These are phyloP conservation scores for Zoroaster sp. DNA, from an alignment of 53 echinoderm and acorn worm genomes.

Conservation along the genomic window DNA sequence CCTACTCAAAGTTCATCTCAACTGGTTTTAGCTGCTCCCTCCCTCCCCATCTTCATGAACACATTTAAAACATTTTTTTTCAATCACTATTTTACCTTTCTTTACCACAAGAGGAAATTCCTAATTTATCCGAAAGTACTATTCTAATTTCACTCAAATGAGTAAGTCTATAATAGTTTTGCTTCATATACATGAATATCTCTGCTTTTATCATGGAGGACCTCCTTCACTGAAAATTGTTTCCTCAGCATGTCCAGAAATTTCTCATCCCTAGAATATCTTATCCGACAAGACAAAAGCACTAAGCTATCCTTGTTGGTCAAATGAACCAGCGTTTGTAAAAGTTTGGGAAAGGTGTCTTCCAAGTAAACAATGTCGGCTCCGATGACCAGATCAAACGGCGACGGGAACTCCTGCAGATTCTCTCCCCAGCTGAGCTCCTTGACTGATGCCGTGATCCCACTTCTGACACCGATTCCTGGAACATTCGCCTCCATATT, in stretches of 20 bases:
- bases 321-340: conserved; percentile 75
- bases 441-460: conserved; percentile 18
- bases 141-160: no score
- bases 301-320: conserved; percentile 36
- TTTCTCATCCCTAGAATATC: conserved; percentile 78
- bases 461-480: neutral
- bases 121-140: neutral
- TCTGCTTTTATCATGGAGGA: conserved; percentile 63
- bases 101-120: neutral
- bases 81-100: no score
- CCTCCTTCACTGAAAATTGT: conserved; percentile 62
- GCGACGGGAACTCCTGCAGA: conserved; percentile 53
- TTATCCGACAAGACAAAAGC: conserved; percentile 86
- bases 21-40: no score
- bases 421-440: conserved; percentile 76
- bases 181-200: conserved; percentile 79
- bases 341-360: conserved; percentile 74
- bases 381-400: conserved; percentile 85
- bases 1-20: no score
- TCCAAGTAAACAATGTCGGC: conserved; percentile 96
- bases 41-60: no score
- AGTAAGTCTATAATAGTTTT: conserved; percentile 5
- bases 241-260: conserved; percentile 74
- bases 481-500: conserved; percentile 73
- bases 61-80: no score